Conservation (phyloP, 2,888 invertebrate genomes). For the Baronia brevicornis region DNA sequence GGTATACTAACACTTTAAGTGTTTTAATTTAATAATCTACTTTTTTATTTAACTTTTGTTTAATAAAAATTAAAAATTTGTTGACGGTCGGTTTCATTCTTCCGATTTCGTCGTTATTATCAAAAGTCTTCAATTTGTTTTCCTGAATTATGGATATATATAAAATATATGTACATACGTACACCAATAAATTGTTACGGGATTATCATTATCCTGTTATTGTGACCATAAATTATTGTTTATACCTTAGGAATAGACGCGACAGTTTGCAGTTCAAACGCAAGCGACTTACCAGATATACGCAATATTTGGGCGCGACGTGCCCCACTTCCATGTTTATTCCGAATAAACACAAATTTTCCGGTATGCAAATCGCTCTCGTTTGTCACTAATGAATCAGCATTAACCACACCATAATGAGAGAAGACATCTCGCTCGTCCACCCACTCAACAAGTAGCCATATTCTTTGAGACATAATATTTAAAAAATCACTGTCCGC, state of each 20-base stretch:
- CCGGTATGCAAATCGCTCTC: constrained; percentile 35
- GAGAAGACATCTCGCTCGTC: constrained; percentile 39
- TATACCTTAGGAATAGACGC: too few relatives aligned
- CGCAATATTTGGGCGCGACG: constrained; percentile 39
- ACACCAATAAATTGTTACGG: too few relatives aligned
- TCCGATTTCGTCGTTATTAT: too few relatives aligned
- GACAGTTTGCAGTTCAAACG: too few relatives aligned
- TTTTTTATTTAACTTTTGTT: too few relatives aligned
- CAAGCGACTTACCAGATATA: constrained; percentile 39
- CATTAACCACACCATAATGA: constrained; percentile 39
- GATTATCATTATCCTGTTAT: too few relatives aligned
- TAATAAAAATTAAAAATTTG: too few relatives aligned
- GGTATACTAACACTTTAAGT: too few relatives aligned
- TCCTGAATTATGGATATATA: neutral
- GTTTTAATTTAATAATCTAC: too few relatives aligned
- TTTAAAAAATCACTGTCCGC: constrained; percentile 5
- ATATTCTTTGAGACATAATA: constrained; percentile 33
- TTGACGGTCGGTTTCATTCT: too few relatives aligned
- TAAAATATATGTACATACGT: too few relatives aligned
- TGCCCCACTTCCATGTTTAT: constrained; percentile 26
- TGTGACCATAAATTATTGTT: too few relatives aligned
- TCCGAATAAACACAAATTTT: constrained; percentile 32
- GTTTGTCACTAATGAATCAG: constrained; percentile 27
- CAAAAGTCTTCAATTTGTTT: neutral
- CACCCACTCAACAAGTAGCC: constrained; percentile 54